Evolutionary conservation across 2,888 invertebrate genomes (phyloP).

Genomic region (Tinea pellionella): DNA sequence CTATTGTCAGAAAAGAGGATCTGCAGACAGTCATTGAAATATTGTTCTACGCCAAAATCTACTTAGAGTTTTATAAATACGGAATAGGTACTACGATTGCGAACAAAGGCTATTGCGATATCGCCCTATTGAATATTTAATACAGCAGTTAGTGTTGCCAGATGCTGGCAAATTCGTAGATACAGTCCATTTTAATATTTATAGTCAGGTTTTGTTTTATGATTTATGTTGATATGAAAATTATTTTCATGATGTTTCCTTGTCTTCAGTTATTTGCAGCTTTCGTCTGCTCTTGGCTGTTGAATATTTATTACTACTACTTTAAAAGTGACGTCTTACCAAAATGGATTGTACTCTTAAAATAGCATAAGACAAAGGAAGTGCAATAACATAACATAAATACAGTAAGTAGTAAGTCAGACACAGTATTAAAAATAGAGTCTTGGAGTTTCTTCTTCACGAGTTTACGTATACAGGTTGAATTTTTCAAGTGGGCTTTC

Average conservation of each 20-base stretch:
- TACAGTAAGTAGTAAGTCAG: too few species aligned
- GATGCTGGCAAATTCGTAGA: slow-evolving; percentile 49
- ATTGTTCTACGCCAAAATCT: not conserved
- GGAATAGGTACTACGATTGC: slow-evolving; percentile 24
- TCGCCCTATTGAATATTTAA: slow-evolving; percentile 57
- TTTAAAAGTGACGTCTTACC: too few species aligned
- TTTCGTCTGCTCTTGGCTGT: too few species aligned
- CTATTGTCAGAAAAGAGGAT: too few species aligned
- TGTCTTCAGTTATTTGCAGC: not conserved
- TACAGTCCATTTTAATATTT: slow-evolving; percentile 62
- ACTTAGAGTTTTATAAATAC: not conserved
- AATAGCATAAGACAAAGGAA: too few species aligned
- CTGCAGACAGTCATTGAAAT: not conserved
- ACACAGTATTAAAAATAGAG: too few species aligned
- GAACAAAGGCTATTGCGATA: slow-evolving; percentile 36
- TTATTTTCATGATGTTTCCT: not conserved
- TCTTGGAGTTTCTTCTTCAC: too few species aligned
- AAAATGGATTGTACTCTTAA: too few species aligned
- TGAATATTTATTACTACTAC: too few species aligned
- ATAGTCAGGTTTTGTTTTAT: slow-evolving; percentile 27
- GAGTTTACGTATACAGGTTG: too few species aligned
- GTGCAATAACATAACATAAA: too few species aligned
- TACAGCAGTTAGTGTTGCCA: slow-evolving; percentile 48
- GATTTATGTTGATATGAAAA: slow-evolving; percentile 14
- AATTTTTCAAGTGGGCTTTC: too few species aligned